These are phyloP conservation scores for Reticulitermes speratus DNA, from an alignment of 1,140 invertebrate species.

Conservation along the genomic window DNA sequence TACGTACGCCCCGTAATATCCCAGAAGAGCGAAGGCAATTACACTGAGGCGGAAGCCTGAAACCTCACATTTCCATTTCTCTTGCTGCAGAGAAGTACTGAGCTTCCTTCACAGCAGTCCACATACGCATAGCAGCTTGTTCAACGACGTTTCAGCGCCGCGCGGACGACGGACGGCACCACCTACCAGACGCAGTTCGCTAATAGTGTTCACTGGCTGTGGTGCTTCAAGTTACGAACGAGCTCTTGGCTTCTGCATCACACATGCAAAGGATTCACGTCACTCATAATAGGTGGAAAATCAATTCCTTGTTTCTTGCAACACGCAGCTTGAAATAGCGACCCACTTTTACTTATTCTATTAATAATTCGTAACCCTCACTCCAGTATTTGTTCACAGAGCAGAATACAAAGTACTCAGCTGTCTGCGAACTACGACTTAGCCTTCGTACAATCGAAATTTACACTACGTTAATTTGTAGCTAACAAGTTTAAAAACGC, in stretches of 20 bases:
- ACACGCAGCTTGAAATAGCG: background rate
- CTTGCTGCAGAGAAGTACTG: too few species aligned
- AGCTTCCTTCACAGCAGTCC: too few species aligned
- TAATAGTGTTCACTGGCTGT: too few species aligned
- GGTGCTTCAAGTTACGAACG: background rate
- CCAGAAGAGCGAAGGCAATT: too few species aligned
- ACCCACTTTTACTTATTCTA: constrained; percentile 6
- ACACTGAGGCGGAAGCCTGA: too few species aligned
- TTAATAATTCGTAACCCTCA: constrained; percentile 1
- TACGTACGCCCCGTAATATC: too few species aligned
- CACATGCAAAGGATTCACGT: background rate
- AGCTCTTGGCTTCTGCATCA: background rate
- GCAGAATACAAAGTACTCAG: background rate
- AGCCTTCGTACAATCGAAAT: background rate
- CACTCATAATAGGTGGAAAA: background rate
- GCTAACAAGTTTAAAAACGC: too few species aligned
- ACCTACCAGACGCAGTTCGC: too few species aligned
- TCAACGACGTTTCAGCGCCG: too few species aligned
- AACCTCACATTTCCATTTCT: too few species aligned
- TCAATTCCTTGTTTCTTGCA: background rate
- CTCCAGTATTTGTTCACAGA: background rate
- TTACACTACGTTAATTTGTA: background rate
- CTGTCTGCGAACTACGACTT: background rate
- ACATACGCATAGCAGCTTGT: too few species aligned
- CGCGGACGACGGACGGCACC: too few species aligned